These are phyloP conservation scores for Drosophila barbarae DNA, from an alignment of 2,888 invertebrate species.

Conservation along the genomic window DNA sequence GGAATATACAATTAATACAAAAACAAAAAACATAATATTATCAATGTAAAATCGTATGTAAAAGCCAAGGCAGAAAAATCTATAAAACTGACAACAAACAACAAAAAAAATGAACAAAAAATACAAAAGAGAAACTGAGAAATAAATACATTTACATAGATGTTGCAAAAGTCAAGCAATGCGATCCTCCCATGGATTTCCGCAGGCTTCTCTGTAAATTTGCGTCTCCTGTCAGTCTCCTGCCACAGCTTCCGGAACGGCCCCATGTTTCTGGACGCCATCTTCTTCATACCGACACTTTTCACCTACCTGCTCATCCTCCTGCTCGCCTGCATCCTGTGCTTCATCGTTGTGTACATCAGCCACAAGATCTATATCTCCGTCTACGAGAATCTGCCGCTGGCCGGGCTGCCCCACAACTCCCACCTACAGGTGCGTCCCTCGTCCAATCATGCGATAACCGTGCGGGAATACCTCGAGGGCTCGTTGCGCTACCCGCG, in stretches of 20 bases:
- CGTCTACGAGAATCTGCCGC: slow-evolving; percentile 75
- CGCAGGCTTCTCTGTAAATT: slow-evolving; percentile 12
- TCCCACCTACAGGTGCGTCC: slow-evolving; percentile 19
- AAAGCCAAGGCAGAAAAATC: slow-evolving; percentile 48
- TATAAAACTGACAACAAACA: slow-evolving; percentile 42
- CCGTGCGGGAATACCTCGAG: slow-evolving; percentile 27
- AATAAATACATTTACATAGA: slow-evolving; percentile 73
- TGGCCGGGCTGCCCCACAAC: slow-evolving; percentile 44
- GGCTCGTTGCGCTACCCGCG: slow-evolving; percentile 3
- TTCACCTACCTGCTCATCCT: slow-evolving; percentile 77
- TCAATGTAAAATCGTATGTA: slow-evolving; percentile 72
- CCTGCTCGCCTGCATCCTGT: slow-evolving; percentile 75
- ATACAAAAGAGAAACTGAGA: slow-evolving; percentile 41
- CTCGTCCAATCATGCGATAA: slow-evolving; percentile 25
- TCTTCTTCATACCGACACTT: slow-evolving; percentile 77
- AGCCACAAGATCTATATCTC: slow-evolving; percentile 77
- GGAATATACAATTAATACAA: slow-evolving; percentile 48
- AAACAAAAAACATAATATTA: slow-evolving; percentile 55
- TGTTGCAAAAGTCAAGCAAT: slow-evolving; percentile 60
- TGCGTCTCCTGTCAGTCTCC: slow-evolving; percentile 20
- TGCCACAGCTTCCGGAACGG: slow-evolving; percentile 10
- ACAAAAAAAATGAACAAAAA: slow-evolving; percentile 38
- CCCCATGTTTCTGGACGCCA: slow-evolving; percentile 74
- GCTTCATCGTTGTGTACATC: slow-evolving; percentile 77
- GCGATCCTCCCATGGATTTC: slow-evolving; percentile 17